A percentile compares a stretch with the other conserved stretches of the same genome.
phyloP scores from a whole-genome alignment of 2,888 invertebrate genomes.

The Anoplius nigerrimus region DNA sequence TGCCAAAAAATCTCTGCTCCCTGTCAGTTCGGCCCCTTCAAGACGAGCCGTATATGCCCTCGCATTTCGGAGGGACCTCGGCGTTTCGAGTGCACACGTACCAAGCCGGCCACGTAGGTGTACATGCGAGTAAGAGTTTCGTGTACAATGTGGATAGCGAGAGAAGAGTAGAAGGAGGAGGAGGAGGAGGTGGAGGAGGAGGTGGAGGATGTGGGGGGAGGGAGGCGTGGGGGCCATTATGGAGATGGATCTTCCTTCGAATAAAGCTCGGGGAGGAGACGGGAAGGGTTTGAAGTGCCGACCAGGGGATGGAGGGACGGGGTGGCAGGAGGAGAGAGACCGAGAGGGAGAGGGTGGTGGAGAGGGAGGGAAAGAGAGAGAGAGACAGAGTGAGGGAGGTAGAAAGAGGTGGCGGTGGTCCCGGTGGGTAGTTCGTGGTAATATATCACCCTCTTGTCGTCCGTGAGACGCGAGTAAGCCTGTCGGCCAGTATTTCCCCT shows the following conservation, averaged over 20 bases:
- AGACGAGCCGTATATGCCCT: neutral
- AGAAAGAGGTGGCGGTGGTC: constrained; percentile 42
- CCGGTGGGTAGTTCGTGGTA: constrained; percentile 65
- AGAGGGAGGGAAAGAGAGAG: constrained; percentile 36
- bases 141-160: constrained; percentile 56
- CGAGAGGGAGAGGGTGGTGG: neutral
- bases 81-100: neutral
- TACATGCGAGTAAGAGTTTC: constrained; percentile 37
- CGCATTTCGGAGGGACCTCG: neutral
- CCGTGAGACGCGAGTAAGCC: constrained; percentile 70
- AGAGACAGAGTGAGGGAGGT: constrained; percentile 33
- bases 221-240: constrained; percentile 69
- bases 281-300: constrained; percentile 31
- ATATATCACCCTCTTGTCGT: constrained; percentile 74
- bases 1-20: constrained; percentile 6
- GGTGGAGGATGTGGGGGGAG: constrained; percentile 63
- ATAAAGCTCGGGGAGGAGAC: constrained; percentile 61
- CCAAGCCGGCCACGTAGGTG: constrained; percentile 2
- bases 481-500: constrained; percentile 65
- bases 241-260: constrained; percentile 73
- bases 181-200: constrained; percentile 64
- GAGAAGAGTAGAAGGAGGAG: constrained; percentile 63
- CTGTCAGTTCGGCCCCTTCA: neutral
- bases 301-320: constrained; percentile 24
- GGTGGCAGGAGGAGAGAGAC: constrained; percentile 2